Percentiles rank a stretch among this genome's conserved stretches.
Conservation (phyloP, 1,140 invertebrate genomes). For the Sogatella furcifera region DNA sequence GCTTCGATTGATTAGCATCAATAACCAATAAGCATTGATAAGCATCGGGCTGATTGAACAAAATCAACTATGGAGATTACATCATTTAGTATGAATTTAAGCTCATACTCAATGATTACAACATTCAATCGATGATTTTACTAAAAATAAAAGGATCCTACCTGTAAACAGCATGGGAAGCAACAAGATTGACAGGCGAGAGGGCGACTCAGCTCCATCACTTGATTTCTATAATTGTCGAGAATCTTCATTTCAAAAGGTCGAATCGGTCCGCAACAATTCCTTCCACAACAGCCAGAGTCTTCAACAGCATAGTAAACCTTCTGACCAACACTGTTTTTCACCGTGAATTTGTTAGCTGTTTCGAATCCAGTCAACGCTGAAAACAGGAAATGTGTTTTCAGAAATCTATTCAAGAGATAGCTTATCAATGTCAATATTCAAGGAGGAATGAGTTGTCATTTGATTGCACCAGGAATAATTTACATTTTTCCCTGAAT, state of each 20-base stretch:
- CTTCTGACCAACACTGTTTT: constrained; percentile 65
- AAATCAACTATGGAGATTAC: too few relatives aligned
- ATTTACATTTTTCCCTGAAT: too few relatives aligned
- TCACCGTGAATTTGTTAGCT: constrained; percentile 78
- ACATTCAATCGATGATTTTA: too few relatives aligned
- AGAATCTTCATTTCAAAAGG: constrained; percentile 80
- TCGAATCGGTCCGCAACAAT: constrained; percentile 63
- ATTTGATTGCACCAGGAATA: too few relatives aligned
- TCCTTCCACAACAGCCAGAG: constrained; percentile 63
- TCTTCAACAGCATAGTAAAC: constrained; percentile 79
- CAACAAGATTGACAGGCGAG: constrained; percentile 66
- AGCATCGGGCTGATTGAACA: too few relatives aligned
- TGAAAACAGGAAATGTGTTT: constrained; percentile 31
- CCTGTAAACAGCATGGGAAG: constrained; percentile 78
- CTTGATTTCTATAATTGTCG: constrained; percentile 64
- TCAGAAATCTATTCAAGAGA: too few relatives aligned
- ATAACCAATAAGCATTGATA: too few relatives aligned
- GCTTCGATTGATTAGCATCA: too few relatives aligned
- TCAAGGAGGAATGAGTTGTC: too few relatives aligned
- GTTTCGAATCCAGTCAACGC: constrained; percentile 78
- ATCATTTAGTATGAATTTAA: too few relatives aligned
- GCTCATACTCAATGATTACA: too few relatives aligned
- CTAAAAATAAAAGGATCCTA: constrained; percentile 27
- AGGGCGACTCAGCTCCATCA: constrained; percentile 57
- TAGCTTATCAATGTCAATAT: too few relatives aligned